Conservation (phyloP, 2,797 vertebrate species). For the Caiman crocodilus region DNA sequence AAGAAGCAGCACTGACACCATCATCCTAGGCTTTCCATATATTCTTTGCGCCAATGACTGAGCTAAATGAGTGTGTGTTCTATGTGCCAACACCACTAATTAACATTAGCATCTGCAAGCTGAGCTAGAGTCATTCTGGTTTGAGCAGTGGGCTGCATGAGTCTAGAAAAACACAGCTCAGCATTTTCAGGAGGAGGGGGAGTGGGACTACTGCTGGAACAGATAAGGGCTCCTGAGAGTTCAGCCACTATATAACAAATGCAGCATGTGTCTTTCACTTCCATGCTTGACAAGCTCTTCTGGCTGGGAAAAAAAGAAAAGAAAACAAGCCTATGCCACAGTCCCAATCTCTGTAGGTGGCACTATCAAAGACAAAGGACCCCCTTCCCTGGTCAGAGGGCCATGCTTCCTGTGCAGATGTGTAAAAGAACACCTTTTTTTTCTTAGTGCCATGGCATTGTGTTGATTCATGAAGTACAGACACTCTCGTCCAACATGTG, state of each 20-base stretch:
- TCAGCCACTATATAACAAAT: neutral
- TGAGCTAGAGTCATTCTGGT: neutral
- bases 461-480: neutral
- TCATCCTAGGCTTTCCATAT: slow-evolving; percentile 24
- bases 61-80: neutral
- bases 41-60: slow-evolving; percentile 21
- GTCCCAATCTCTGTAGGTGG: neutral
- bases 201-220: neutral
- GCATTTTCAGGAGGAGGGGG: neutral
- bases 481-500: neutral
- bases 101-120: neutral
- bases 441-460: neutral
- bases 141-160: neutral
- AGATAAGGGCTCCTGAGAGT: neutral
- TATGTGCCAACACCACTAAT: neutral
- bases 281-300: neutral
- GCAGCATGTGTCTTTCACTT: neutral
- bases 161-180: neutral
- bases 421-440: neutral
- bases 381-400: neutral
- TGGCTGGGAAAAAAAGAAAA: neutral
- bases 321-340: neutral
- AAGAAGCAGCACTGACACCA: slow-evolving; percentile 34
- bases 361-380: neutral
- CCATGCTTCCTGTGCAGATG: neutral